Conservation (phyloP, 2,797 vertebrate genomes). For the Alosa sapidissima region DNA sequence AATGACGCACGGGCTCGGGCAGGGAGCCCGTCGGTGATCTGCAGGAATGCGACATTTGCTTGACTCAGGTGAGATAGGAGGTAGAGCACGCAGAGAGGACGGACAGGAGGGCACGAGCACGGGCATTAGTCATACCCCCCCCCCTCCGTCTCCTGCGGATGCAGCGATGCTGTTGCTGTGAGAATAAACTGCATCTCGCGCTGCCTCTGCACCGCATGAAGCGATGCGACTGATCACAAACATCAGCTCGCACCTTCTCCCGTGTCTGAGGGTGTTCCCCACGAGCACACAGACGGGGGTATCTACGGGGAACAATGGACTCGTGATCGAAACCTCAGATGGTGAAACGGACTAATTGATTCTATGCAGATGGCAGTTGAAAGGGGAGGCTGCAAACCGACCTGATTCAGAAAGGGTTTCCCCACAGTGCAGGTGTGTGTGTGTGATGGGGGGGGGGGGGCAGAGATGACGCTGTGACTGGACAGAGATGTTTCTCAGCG, state of each 20-base stretch:
- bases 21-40: constrained; percentile 16
- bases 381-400: too few relatives aligned
- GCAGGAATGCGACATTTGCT: constrained; percentile 37
- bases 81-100: background rate
- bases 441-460: too few relatives aligned
- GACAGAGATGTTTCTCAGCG: background rate
- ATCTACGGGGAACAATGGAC: background rate
- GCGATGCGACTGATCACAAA: background rate
- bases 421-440: too few relatives aligned
- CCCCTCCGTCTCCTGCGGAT: background rate
- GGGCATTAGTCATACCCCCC: background rate
- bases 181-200: background rate
- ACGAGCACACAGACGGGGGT: background rate
- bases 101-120: background rate
- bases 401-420: too few relatives aligned
- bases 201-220: background rate
- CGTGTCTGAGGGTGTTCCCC: background rate
- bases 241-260: background rate
- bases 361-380: too few relatives aligned
- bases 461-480: too few relatives aligned
- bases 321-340: too few relatives aligned
- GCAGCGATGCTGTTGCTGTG: background rate
- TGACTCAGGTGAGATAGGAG: background rate
- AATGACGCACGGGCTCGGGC: constrained; percentile 44
- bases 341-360: too few relatives aligned